Conservation (phyloP, 2,888 invertebrate species). For the Scaptodrosophila latifasciaeformis region DNA sequence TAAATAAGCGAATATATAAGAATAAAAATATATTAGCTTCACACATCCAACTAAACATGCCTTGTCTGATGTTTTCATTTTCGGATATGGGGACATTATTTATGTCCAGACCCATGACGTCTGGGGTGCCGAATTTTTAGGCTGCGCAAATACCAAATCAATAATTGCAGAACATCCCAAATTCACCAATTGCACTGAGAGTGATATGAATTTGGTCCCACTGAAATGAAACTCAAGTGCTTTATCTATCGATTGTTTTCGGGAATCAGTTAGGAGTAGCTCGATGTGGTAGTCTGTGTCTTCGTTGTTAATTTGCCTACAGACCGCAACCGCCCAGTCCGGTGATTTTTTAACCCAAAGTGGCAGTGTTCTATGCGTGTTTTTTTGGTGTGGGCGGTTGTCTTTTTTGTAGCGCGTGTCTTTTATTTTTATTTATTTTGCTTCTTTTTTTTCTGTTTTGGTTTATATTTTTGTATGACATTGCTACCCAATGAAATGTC, state of each 20-base stretch:
- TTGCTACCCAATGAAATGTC: slow-evolving; percentile 70
- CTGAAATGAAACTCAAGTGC: too few species aligned
- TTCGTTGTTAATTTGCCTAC: too few species aligned
- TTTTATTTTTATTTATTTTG: slow-evolving; percentile 54
- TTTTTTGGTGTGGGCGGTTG: slow-evolving; percentile 32
- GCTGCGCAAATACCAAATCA: slow-evolving; percentile 1
- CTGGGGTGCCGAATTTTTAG: not conserved
- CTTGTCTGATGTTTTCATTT: slow-evolving; percentile 1
- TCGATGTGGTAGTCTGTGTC: too few species aligned
- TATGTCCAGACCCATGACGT: slow-evolving; percentile 1
- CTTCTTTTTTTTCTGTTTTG: too few species aligned
- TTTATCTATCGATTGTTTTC: too few species aligned
- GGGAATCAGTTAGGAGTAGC: too few species aligned
- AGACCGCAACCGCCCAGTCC: too few species aligned
- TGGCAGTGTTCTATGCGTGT: not conserved
- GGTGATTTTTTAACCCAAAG: too few species aligned
- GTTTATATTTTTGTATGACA: slow-evolving; percentile 71
- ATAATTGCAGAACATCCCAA: too few species aligned
- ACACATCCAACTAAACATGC: slow-evolving; percentile 3
- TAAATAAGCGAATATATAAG: slow-evolving; percentile 37
- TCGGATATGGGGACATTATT: not conserved
- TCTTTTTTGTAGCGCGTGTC: slow-evolving; percentile 34
- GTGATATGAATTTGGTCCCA: too few species aligned
- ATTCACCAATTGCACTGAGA: too few species aligned
- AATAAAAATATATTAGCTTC: not conserved